These are phyloP conservation scores for Drosophila incognita DNA, from an alignment of 2,888 invertebrate genomes.

Conservation along the genomic window DNA sequence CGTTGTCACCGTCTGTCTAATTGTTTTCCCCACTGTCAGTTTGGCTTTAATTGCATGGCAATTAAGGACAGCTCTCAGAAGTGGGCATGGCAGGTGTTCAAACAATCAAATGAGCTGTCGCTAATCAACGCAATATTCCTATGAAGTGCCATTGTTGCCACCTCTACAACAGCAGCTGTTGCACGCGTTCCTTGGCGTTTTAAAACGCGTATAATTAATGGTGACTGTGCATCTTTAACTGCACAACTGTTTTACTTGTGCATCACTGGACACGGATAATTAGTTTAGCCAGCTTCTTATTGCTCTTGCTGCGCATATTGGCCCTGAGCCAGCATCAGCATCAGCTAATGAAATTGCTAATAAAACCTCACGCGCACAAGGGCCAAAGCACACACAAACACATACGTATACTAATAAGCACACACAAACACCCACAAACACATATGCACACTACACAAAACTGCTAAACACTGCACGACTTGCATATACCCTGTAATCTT, in stretches of 20 bases:
- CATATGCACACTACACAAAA: neutral
- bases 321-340: conserved; percentile 28
- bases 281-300: conserved; percentile 69
- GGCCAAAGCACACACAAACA: conserved; percentile 15
- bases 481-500: neutral
- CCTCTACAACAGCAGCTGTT: neutral
- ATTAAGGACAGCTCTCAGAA: conserved; percentile 48
- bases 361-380: conserved; percentile 62
- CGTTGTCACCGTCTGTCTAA: conserved; percentile 53
- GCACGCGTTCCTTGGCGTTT: conserved; percentile 19
- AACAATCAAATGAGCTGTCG: conserved; percentile 45
- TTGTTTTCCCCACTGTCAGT: conserved; percentile 76
- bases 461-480: neutral
- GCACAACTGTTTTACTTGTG: conserved; percentile 9
- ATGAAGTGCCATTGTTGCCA: neutral
- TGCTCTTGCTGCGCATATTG: conserved; percentile 46
- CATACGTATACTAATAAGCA: neutral
- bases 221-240: conserved; percentile 3
- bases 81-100: conserved; percentile 36
- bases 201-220: conserved; percentile 12
- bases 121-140: conserved; percentile 40
- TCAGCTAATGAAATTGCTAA: conserved; percentile 74
- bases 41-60: conserved; percentile 71
- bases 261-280: conserved; percentile 54
- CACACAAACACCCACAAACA: neutral